Evolutionary conservation across 2,113 vertebrate genomes (phyloP), one percentile per base, ranked within the genome.

Genomic region (Oceanodroma tethys): DNA sequence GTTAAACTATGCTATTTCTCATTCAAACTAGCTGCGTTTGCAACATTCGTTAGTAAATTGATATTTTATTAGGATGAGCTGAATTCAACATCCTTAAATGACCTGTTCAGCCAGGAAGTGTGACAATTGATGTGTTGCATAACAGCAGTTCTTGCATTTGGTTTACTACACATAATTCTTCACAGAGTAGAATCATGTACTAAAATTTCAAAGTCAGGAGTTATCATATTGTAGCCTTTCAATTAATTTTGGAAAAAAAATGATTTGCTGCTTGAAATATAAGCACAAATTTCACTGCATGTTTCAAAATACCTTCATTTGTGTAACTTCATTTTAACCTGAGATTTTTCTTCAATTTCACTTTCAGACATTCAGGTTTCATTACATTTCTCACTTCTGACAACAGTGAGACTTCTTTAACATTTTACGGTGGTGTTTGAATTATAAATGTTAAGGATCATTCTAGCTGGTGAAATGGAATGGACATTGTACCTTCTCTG

Each of bases 321-420:
- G 16, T 65, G 42, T 93, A 66, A 91, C 50, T 79, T 78, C 52
- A 73, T 90, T 91, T 92, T 86, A 90, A 68, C 40, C 50, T 95
- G 66, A 86, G 38, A 14, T 91, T 93, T 83, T 85, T 70, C 71
- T 62, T 86, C 70, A 58, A 79, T 92, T 93, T 95, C 59, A 10
- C 73, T 95, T 95, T 92, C 52, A 85, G 43, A 40, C 58, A 34
- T 88, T 82, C 45, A n/a, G 34, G 29, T 96, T 96, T 88, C 72
- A 23, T 76, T 82, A 13, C 13, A 2, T 85, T 34, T 91, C 27
- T 90, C 68, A 63, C 47, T 79, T 91, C 53, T 81, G 45, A 65
- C 11, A 82, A 21, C 5, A 18, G 4, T 53, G 32, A 71, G 27
- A 40, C 67, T 71, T 81, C 45, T 86, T 74, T 67, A n/a, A 50